phyloP scores from a whole-genome alignment of 2,797 vertebrate species.

The Catharus ustulatus region DNA sequence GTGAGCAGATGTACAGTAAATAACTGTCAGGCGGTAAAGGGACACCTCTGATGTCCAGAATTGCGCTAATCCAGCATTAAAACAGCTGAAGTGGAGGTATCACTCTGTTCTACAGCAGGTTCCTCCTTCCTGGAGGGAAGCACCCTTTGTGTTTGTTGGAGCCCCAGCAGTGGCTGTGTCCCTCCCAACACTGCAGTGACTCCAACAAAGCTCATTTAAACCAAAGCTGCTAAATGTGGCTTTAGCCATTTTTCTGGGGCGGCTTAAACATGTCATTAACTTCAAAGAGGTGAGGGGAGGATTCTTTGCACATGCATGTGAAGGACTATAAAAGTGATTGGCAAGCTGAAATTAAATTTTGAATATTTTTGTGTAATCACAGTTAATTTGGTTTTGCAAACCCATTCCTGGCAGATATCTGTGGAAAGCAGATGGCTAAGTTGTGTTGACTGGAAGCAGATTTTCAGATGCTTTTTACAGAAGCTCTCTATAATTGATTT shows the following conservation, averaged over 20 bases:
- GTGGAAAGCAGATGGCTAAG: constrained; percentile 52
- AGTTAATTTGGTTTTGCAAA: constrained; percentile 37
- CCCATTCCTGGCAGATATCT: constrained; percentile 52
- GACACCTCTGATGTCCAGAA: background rate
- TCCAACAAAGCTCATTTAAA: background rate
- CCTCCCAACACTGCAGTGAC: background rate
- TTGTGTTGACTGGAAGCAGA: constrained; percentile 66
- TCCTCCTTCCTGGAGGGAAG: background rate
- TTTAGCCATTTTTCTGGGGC: background rate
- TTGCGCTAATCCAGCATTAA: background rate
- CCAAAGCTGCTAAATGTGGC: background rate
- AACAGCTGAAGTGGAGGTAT: background rate
- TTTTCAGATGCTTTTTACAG: constrained; percentile 57
- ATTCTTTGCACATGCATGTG: background rate
- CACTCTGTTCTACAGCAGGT: background rate
- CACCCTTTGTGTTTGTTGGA: background rate
- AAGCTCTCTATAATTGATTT: constrained; percentile 47
- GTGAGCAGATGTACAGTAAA: constrained; percentile 5
- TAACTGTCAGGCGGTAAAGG: background rate
- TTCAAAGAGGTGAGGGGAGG: constrained; percentile 15
- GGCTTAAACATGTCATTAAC: background rate
- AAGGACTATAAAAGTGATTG: constrained; percentile 23
- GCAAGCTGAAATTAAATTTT: constrained; percentile 29
- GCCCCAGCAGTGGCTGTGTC: accelerated
- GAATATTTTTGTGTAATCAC: constrained; percentile 50